Evolutionary conservation across 2,888 invertebrate species (phyloP).

Genomic region (Parelbella ahira): DNA sequence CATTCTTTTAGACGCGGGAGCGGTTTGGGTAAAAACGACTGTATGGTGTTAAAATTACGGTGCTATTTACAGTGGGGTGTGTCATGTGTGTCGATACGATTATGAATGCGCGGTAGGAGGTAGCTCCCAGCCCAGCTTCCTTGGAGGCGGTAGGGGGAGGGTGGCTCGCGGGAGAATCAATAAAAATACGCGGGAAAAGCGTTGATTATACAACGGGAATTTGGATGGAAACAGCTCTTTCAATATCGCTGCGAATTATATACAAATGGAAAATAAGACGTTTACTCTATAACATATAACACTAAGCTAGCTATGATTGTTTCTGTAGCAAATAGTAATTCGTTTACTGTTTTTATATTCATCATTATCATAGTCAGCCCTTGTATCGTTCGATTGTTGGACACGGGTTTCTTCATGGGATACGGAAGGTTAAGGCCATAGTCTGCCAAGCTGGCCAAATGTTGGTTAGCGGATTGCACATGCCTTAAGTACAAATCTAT

Average conservation of each 20-base stretch:
- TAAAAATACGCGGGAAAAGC: conserved; percentile 79
- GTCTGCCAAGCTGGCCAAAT: no score
- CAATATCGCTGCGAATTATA: conserved; percentile 54
- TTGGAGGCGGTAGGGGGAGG: conserved; percentile 54
- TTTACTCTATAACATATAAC: conserved; percentile 29
- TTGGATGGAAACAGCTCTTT: conserved; percentile 63
- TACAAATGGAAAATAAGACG: conserved; percentile 39
- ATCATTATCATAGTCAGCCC: no score
- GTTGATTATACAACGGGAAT: conserved; percentile 77
- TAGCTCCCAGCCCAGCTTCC: conserved; percentile 73
- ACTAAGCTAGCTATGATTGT: conserved; percentile 6
- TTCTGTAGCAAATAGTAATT: conserved; percentile 1
- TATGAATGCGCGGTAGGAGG: conserved; percentile 80
- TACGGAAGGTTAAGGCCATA: no score
- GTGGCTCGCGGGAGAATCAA: conserved; percentile 62
- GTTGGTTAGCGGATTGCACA: no score
- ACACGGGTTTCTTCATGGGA: no score
- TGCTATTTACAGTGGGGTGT: conserved; percentile 46
- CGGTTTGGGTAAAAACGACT: conserved; percentile 41
- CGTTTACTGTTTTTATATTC: no score
- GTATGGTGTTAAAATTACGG: conserved; percentile 50
- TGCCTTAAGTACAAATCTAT: no score
- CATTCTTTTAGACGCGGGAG: conserved; percentile 54
- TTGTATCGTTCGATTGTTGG: no score
- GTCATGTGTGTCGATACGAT: conserved; percentile 74